Conservation (phyloP, 2,888 invertebrate genomes). For the Pseudococcus viburni region DNA sequence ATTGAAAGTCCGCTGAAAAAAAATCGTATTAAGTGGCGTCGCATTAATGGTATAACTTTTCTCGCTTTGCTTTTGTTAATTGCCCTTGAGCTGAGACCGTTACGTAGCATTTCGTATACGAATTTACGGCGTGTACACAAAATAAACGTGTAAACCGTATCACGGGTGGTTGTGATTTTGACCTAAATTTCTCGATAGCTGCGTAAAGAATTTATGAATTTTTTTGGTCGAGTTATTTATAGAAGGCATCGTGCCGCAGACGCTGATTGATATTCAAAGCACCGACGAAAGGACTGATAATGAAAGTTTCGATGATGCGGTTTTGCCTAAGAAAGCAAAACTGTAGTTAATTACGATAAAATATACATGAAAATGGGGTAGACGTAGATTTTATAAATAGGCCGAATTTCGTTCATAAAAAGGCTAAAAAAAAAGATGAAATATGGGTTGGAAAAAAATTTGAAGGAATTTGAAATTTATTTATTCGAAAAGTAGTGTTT, state of each 20-base stretch:
- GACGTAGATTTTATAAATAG: not conserved
- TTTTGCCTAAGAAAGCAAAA: not conserved
- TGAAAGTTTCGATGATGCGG: not conserved
- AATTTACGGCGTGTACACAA: not conserved
- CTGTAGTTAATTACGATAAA: not conserved
- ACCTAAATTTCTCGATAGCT: conserved; percentile 41
- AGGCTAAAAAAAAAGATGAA: not conserved
- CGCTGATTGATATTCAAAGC: conserved; percentile 22
- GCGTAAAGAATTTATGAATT: conserved; percentile 28
- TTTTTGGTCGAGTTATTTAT: not conserved
- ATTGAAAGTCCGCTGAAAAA: conserved; percentile 14
- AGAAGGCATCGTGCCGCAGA: conserved; percentile 10
- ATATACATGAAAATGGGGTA: not conserved
- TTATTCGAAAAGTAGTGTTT: not conserved
- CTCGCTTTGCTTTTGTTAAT: conserved; percentile 35
- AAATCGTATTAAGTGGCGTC: conserved; percentile 26
- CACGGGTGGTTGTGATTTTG: conserved; percentile 36
- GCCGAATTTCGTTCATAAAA: not conserved
- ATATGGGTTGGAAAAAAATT: not conserved
- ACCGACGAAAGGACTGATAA: not conserved
- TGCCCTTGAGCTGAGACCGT: conserved; percentile 36
- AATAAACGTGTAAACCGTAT: not conserved
- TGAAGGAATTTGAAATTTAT: not conserved
- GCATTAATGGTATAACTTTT: conserved; percentile 8
- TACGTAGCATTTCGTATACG: conserved; percentile 1